phyloP scores from a whole-genome alignment of 2,888 invertebrate genomes.

The Eubasilissa splendida region DNA sequence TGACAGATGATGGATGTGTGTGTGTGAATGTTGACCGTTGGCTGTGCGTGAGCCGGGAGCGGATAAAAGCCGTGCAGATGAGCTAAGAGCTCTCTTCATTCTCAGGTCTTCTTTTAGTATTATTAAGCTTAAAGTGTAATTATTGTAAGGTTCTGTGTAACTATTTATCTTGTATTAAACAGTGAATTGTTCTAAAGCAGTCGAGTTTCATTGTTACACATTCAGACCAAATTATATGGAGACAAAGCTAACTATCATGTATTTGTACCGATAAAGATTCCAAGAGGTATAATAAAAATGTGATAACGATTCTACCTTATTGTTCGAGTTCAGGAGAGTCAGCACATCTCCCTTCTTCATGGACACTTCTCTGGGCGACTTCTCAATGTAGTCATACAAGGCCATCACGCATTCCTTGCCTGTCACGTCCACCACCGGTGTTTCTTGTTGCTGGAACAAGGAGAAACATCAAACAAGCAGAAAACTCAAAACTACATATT shows the following conservation, averaged over 20 bases:
- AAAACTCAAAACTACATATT: no score
- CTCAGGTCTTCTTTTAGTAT: no score
- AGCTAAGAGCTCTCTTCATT: no score
- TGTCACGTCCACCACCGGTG: conserved; percentile 93
- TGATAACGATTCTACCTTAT: conserved; percentile 78
- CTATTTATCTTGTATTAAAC: no score
- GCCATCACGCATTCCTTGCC: conserved; percentile 99
- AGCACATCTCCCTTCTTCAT: conserved; percentile 99
- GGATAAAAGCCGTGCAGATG: no score
- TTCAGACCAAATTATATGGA: not conserved
- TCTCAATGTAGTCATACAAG: conserved; percentile 98
- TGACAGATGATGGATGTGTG: no score
- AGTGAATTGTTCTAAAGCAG: no score
- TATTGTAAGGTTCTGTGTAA: no score
- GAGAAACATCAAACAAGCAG: no score
- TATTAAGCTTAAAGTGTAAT: no score
- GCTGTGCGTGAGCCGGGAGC: no score
- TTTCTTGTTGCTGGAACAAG: conserved; percentile 87
- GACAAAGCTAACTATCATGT: not conserved
- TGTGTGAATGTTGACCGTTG: no score
- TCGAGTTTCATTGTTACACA: not conserved
- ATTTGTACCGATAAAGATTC: not conserved
- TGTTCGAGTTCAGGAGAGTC: conserved; percentile 96
- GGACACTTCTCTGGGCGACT: conserved; percentile 98
- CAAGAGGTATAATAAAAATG: not conserved